These are phyloP conservation scores for Alectura lathami DNA, from an alignment of 2,113 vertebrate genomes.

Conservation along the genomic window DNA sequence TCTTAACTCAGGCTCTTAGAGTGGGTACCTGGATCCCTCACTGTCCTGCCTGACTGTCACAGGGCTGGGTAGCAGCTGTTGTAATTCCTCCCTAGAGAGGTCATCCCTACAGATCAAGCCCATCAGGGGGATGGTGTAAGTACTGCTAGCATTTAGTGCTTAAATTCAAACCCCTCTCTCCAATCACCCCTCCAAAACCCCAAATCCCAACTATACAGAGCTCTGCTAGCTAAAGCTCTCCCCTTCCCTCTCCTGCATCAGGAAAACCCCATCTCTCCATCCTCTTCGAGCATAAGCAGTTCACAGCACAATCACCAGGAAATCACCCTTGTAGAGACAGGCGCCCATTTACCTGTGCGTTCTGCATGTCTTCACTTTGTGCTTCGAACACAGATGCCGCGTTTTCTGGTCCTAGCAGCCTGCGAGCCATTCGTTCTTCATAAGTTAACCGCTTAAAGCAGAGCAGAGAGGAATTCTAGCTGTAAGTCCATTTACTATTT, in stretches of 20 bases:
- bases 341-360: constrained; percentile 80
- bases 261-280: not conserved
- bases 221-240: not conserved
- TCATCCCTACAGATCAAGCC: constrained; percentile 38
- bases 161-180: not conserved
- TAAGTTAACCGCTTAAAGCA: constrained; percentile 86
- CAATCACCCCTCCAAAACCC: accelerated
- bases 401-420: constrained; percentile 89
- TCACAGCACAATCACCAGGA: not conserved
- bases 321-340: not conserved
- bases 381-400: constrained; percentile 86
- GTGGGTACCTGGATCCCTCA: not conserved
- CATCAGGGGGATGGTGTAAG: not conserved
- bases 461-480: not conserved
- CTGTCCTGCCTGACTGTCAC: not conserved
- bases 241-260: not conserved
- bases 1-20: not conserved
- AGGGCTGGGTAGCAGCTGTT: constrained; percentile 31
- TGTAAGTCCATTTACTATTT: not conserved
- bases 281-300: accelerated
- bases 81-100: constrained; percentile 37
- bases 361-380: constrained; percentile 77
- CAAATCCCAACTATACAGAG: not conserved
- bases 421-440: constrained; percentile 94
- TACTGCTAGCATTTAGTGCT: not conserved